Percentiles rank a stretch among this genome's conserved stretches.
phyloP scores from a whole-genome alignment of 2,797 vertebrate genomes.

The Lophius americanus region DNA sequence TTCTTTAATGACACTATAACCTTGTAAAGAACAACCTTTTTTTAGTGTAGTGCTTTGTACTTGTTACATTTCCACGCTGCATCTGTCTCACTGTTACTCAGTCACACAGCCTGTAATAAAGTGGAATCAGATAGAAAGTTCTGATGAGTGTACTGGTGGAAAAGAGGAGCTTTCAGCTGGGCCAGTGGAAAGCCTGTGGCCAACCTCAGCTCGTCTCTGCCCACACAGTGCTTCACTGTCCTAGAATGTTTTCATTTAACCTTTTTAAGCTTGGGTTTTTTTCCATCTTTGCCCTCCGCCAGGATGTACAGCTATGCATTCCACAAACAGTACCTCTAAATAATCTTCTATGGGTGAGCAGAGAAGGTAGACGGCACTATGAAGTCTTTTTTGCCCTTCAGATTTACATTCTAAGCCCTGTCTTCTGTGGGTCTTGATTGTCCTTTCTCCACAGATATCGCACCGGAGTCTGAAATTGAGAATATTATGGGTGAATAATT shows the following conservation, averaged over 20 bases:
- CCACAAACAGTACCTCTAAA: conserved; percentile 52
- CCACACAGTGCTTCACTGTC: conserved; percentile 46
- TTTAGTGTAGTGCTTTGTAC: not conserved
- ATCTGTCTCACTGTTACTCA: too few relatives aligned
- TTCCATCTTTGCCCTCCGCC: not conserved
- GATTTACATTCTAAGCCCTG: conserved; percentile 18
- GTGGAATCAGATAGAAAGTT: conserved; percentile 12
- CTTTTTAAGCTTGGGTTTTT: conserved; percentile 6
- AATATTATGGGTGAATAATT: conserved; percentile 13
- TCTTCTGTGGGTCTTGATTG: not conserved
- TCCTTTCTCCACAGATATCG: not conserved
- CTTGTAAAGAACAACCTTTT: not conserved
- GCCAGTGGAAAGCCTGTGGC: conserved; percentile 24
- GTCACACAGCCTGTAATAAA: not conserved
- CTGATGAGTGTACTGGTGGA: not conserved
- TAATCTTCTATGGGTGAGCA: conserved; percentile 17
- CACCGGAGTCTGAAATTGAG: conserved; percentile 35
- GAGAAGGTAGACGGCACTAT: conserved; percentile 14
- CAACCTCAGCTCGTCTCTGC: conserved; percentile 15
- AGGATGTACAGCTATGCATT: conserved; percentile 41
- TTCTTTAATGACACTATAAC: too few relatives aligned
- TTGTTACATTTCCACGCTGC: not conserved
- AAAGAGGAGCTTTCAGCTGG: conserved; percentile 14
- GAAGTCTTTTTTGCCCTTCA: conserved; percentile 20
- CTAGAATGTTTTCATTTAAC: conserved; percentile 29